phyloP scores from a whole-genome alignment of 2,797 vertebrate species.

The Leptoclinus maculatus region DNA sequence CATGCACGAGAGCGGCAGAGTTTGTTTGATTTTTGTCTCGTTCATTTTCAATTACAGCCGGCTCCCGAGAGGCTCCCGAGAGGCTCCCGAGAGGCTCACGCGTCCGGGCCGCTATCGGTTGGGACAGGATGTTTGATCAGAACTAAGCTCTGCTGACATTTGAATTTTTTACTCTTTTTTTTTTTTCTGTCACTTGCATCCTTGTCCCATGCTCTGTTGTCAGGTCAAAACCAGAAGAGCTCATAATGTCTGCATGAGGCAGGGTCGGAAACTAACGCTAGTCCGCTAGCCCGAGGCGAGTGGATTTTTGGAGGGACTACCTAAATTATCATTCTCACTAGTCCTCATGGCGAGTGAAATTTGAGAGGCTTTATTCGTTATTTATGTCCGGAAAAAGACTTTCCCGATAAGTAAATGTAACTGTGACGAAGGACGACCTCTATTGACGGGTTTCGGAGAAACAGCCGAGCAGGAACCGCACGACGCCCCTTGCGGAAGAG shows the following conservation, averaged over 20 bases:
- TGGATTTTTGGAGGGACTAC: no score
- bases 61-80: conserved; percentile 36
- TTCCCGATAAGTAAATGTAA: no score
- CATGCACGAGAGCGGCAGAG: conserved; percentile 32
- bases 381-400: no score
- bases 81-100: conserved; percentile 28
- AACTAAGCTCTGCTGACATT: conserved; percentile 73
- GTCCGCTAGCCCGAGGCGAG: no score
- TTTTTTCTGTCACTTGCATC: conserved; percentile 30
- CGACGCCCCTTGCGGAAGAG: no score
- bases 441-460: no score
- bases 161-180: conserved; percentile 36
- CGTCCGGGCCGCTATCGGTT: conserved; percentile 60
- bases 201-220: conserved; percentile 61
- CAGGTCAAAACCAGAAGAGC: conserved; percentile 65
- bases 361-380: no score
- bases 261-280: no score
- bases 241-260: conserved; percentile 62
- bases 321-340: no score
- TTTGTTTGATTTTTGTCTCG: conserved; percentile 64
- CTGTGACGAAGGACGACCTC: no score
- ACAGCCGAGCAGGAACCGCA: no score
- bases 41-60: conserved; percentile 60
- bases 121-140: conserved; percentile 76
- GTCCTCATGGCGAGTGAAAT: no score